Base-by-base conservation (phyloP, 2,888 invertebrate species). In the Ecliptopera silaceata region DNA sequence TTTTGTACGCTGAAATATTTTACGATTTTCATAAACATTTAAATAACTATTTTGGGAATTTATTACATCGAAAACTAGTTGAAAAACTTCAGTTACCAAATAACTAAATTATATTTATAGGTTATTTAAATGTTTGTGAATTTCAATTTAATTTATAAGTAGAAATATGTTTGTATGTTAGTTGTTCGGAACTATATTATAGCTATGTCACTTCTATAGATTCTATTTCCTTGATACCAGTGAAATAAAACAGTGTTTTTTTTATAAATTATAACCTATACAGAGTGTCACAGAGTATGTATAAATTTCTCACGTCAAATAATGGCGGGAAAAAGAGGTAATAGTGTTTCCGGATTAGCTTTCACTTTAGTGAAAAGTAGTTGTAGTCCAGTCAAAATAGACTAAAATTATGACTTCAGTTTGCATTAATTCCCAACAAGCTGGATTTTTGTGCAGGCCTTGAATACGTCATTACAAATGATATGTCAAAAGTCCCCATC, bases 1-100 rank as follows among this genome's bases (percentile, higher is more conserved):
- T 53, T 68, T 65, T 72, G 43, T 65, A 63, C 61, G 66, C 63
- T 71, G 60, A 68, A 65, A 58, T 71, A 66, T 49, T 45, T 59
- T 49, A 42, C n/a, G 63, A 61, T 70, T 58, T 68, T 68, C 63
- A 59, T 66, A 59, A 67, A 62, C 69, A 61, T 66, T 66, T 60
- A 51, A 56, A 56, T 46, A 61, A 26, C n/a, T 12, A 38, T 1
- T 4, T 17, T 43, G 11, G 11, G 6, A 39, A 31, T 32, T 34
- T 43, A 2, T 11, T 29, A 43, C 29, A 26, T 15, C 5, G 2
- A 39, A 41, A 22, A 15, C 36, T 43, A 3, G 15, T 29, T 3
- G 11, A 29, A 15, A 11, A 15, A 11, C 41, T 11, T 12, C 13
- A n/a, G 48, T 39, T 49, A 41, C 41, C 31, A 32, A 12, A 26